A percentile compares a stretch with the other conserved stretches of the same genome.
These are phyloP conservation scores for Lasioglossum albipes DNA, from an alignment of 1,140 invertebrate genomes.

Conservation along the genomic window DNA sequence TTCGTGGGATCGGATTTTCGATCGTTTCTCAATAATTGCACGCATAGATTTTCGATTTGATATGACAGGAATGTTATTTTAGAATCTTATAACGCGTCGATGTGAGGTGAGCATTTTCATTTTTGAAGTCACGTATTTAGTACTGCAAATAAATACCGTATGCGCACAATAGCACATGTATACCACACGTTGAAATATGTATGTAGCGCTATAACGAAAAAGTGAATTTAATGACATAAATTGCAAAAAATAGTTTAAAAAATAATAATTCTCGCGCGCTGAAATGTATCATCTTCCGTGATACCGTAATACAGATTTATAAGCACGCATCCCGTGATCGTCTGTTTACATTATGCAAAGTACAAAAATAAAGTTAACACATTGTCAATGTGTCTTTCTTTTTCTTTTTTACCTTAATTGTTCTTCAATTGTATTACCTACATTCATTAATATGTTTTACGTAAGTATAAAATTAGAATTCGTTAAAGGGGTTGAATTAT, in stretches of 20 bases:
- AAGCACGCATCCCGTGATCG: not conserved
- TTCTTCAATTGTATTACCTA: constrained; percentile 17
- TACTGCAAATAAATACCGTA: not conserved
- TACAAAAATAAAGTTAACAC: constrained; percentile 26
- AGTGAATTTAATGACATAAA: not conserved
- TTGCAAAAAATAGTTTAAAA: not conserved
- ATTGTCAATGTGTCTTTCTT: constrained; percentile 19
- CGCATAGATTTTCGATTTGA: constrained; percentile 23
- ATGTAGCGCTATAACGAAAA: not conserved
- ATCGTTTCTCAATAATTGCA: constrained; percentile 29
- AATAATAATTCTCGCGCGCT: not conserved
- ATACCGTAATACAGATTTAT: not conserved
- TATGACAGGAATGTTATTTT: constrained; percentile 1
- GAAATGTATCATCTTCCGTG: not conserved
- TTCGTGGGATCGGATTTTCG: constrained; percentile 39
- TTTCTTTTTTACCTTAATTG: constrained; percentile 13
- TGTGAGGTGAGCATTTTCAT: constrained; percentile 11
- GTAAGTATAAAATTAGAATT: not conserved
- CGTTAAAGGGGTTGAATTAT: not conserved
- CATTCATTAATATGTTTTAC: constrained; percentile 10
- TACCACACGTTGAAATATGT: constrained; percentile 6
- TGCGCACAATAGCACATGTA: constrained; percentile 33
- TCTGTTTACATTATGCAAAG: constrained; percentile 10
- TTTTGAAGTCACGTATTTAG: constrained; percentile 6
- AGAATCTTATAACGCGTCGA: not conserved